Conservation (phyloP, 1,140 invertebrate species). For the Drosophila arizonae region DNA sequence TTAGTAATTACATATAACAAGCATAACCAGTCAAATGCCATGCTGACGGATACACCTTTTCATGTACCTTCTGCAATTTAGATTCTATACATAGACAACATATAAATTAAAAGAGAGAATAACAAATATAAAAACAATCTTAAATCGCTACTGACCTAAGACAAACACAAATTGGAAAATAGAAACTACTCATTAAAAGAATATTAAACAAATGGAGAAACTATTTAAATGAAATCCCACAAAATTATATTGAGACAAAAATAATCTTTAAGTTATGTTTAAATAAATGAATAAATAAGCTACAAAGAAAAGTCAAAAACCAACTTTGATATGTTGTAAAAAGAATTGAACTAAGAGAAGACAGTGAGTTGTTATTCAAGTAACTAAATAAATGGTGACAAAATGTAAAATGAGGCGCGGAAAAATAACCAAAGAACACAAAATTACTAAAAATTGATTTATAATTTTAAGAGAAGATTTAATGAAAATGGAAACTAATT, state of each 20-base stretch:
- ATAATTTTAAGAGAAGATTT: slow-evolving; percentile 69
- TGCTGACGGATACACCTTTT: slow-evolving; percentile 65
- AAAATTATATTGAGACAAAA: slow-evolving; percentile 55
- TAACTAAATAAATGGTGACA: slow-evolving; percentile 65
- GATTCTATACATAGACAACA: slow-evolving; percentile 60
- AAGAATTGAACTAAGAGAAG: slow-evolving; percentile 56
- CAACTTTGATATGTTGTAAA: slow-evolving; percentile 81
- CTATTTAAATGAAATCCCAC: slow-evolving; percentile 58
- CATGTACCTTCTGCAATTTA: slow-evolving; percentile 80
- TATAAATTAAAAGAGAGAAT: slow-evolving; percentile 24
- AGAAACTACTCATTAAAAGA: slow-evolving; percentile 55
- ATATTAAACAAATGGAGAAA: slow-evolving; percentile 36
- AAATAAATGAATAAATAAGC: slow-evolving; percentile 65
- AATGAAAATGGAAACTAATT: slow-evolving; percentile 67
- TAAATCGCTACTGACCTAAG: slow-evolving; percentile 68
- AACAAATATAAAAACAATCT: slow-evolving; percentile 21
- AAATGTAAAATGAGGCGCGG: slow-evolving; percentile 48
- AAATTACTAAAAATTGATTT: slow-evolving; percentile 74
- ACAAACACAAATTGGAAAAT: slow-evolving; percentile 50
- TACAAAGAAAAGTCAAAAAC: slow-evolving; percentile 76
- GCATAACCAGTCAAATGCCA: slow-evolving; percentile 40
- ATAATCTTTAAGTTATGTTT: slow-evolving; percentile 78
- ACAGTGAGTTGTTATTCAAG: slow-evolving; percentile 67
- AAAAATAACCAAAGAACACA: slow-evolving; percentile 74
- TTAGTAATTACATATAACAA: not conserved